Conservation (phyloP, 2,888 invertebrate genomes). For the Epicampocera succincta region DNA sequence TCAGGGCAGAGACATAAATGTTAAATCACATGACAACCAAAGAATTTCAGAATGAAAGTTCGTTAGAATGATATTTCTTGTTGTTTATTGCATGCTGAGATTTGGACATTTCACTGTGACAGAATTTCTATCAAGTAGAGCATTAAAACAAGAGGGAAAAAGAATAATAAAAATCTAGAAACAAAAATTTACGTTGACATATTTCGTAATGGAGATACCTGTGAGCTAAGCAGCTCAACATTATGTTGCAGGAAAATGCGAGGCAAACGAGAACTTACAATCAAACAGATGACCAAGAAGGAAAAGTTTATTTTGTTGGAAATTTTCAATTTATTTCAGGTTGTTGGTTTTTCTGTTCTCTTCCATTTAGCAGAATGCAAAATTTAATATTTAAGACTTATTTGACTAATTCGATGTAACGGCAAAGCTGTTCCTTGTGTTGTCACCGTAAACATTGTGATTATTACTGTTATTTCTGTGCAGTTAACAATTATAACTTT, state of each 20-base stretch:
- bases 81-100: conserved; percentile 54
- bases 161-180: conserved; percentile 9
- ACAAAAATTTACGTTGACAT: conserved; percentile 46
- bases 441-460: conserved; percentile 42
- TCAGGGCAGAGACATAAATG: conserved; percentile 30
- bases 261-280: conserved; percentile 7
- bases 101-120: conserved; percentile 55
- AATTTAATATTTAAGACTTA: conserved; percentile 48
- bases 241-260: conserved; percentile 1
- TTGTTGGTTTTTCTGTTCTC: not conserved
- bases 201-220: conserved; percentile 60
- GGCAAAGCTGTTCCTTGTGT: conserved; percentile 7
- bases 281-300: conserved; percentile 9
- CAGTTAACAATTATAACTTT: conserved; percentile 66
- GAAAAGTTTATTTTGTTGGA: not conserved
- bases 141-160: conserved; percentile 23
- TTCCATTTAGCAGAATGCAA: not conserved
- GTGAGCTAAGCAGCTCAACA: conserved; percentile 31
- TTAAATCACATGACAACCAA: conserved; percentile 57
- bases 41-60: conserved; percentile 49
- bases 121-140: conserved; percentile 33
- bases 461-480: conserved; percentile 46
- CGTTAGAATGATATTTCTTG: conserved; percentile 40
- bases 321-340: conserved; percentile 3
- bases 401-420: conserved; percentile 34